phyloP scores from a whole-genome alignment of 2,888 invertebrate genomes.

The Pemphredon lugubris region DNA sequence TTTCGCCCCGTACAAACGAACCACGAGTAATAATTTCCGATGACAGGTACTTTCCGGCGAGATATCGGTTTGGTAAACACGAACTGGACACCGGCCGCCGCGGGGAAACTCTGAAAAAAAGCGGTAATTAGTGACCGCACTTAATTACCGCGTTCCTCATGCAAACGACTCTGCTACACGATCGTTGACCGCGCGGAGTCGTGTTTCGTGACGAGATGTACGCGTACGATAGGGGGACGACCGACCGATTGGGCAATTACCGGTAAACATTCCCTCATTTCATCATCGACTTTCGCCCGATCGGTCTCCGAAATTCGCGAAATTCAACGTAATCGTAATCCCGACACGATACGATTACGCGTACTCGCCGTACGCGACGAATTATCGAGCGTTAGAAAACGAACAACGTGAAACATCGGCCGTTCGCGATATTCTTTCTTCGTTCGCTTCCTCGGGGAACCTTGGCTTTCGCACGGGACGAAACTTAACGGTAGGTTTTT shows the following conservation, averaged over 20 bases:
- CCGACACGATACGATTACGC: neutral
- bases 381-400: no score
- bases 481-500: no score
- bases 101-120: conserved; percentile 39
- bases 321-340: neutral
- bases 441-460: no score
- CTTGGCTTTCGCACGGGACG: no score
- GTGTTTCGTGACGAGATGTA: conserved; percentile 70
- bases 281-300: neutral
- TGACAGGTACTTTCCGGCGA: conserved; percentile 21
- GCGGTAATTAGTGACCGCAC: conserved; percentile 48
- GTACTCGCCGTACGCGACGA: no score
- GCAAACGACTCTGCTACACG: conserved; percentile 58
- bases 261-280: conserved; percentile 27
- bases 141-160: conserved; percentile 67
- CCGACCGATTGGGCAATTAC: conserved; percentile 64
- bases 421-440: no score
- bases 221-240: conserved; percentile 60
- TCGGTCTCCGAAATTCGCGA: conserved; percentile 7
- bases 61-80: conserved; percentile 28
- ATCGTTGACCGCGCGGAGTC: conserved; percentile 57
- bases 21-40: conserved; percentile 17
- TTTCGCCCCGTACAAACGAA: neutral
- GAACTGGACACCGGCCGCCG: neutral
- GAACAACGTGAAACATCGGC: no score